Conservation (phyloP, 2,113 vertebrate genomes). For the Osmerus mordax region DNA sequence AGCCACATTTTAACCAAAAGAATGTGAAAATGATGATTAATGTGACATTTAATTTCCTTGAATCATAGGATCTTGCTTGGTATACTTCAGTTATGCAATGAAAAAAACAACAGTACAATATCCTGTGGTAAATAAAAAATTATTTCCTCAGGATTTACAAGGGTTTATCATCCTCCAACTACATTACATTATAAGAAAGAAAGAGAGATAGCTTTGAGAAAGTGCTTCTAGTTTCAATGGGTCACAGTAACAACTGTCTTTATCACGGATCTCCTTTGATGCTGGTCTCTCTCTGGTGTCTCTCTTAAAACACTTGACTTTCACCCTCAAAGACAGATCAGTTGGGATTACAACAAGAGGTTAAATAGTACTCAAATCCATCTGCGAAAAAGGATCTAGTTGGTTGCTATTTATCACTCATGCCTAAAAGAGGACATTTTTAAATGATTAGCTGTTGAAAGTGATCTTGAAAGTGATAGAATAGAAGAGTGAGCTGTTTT, state of each 20-base stretch:
- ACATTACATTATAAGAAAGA: constrained; percentile 4
- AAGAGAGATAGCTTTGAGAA: constrained; percentile 2
- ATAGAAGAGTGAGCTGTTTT: no score
- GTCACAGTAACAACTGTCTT: constrained; percentile 28
- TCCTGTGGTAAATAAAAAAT: constrained; percentile 35
- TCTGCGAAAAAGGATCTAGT: constrained; percentile 20
- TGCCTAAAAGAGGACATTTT: neutral
- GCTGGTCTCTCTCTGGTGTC: neutral
- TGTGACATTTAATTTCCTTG: constrained; percentile 36
- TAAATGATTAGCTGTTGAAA: neutral
- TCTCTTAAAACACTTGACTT: constrained; percentile 13
- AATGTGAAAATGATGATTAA: constrained; percentile 6
- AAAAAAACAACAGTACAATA: constrained; percentile 45
- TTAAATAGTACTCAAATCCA: constrained; percentile 16
- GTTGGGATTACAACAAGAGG: constrained; percentile 11
- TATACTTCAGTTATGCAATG: constrained; percentile 41
- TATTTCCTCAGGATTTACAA: constrained; percentile 16
- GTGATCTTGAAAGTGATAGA: no score
- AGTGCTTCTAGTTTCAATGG: neutral
- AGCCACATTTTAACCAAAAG: constrained; percentile 17
- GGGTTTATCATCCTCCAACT: constrained; percentile 19
- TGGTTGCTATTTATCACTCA: neutral
- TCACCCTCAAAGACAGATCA: neutral
- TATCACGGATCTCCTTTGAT: neutral
- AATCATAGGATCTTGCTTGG: constrained; percentile 43